phyloP scores from a whole-genome alignment of 1,140 invertebrate species.

The Centruroides sculpturatus region DNA sequence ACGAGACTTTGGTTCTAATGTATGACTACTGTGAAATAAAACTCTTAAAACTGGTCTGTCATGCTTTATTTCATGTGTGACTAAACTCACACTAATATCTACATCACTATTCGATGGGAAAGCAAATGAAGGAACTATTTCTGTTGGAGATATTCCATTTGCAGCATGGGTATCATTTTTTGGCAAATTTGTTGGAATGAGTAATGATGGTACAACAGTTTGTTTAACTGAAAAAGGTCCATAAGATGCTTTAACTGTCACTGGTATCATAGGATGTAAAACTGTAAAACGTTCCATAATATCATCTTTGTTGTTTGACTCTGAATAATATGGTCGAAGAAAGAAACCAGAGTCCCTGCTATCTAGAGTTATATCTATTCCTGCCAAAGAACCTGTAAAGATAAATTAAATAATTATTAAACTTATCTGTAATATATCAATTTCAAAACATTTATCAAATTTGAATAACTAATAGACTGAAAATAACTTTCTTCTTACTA shows the following conservation, averaged over 20 bases:
- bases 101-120: constrained; percentile 39
- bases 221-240: constrained; percentile 86
- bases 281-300: constrained; percentile 48
- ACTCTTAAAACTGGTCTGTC: constrained; percentile 74
- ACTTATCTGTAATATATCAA: no score
- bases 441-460: no score
- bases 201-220: constrained; percentile 75
- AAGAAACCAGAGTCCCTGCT: constrained; percentile 80
- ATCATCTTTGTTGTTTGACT: constrained; percentile 18
- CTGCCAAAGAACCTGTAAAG: no score
- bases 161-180: constrained; percentile 20
- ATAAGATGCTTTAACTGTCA: constrained; percentile 71
- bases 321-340: constrained; percentile 49
- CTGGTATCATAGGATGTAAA: constrained; percentile 67
- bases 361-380: constrained; percentile 64
- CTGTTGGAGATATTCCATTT: constrained; percentile 19
- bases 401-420: no score
- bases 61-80: constrained; percentile 59
- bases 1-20: constrained; percentile 31
- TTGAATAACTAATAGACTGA: no score
- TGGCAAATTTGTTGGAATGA: constrained; percentile 22
- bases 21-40: constrained; percentile 50
- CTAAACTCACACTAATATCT: constrained; percentile 80
- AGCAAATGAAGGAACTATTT: constrained; percentile 25
- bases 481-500: no score